Evolutionary conservation across 1,140 invertebrate genomes (phyloP).

Genomic region (Solen grandis): DNA sequence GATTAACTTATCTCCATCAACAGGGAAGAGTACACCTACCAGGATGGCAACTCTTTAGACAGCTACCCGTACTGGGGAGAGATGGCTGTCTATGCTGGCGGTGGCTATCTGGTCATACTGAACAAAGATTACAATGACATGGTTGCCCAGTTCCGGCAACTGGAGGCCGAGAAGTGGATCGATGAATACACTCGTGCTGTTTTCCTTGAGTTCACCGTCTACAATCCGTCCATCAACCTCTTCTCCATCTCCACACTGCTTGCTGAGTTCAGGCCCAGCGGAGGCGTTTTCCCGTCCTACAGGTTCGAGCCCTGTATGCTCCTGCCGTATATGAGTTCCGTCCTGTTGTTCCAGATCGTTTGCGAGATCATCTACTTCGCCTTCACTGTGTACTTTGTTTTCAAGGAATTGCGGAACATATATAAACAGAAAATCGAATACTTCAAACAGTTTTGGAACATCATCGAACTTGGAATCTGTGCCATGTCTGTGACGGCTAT

Average conservation of each 20-base stretch:
- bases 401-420: slow-evolving; percentile 77
- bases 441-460: slow-evolving; percentile 81
- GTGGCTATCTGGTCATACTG: slow-evolving; percentile 83
- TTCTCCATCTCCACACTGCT: slow-evolving; percentile 82
- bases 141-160: slow-evolving; percentile 71
- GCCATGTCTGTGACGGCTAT: slow-evolving; percentile 78
- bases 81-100: slow-evolving; percentile 82
- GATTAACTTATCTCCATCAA: too few species aligned
- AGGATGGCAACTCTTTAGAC: slow-evolving; percentile 76
- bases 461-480: slow-evolving; percentile 81
- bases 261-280: slow-evolving; percentile 82
- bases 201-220: slow-evolving; percentile 84
- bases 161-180: slow-evolving; percentile 82
- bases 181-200: slow-evolving; percentile 83
- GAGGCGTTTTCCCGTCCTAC: slow-evolving; percentile 82
- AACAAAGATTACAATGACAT: slow-evolving; percentile 79
- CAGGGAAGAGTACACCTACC: slow-evolving; percentile 79
- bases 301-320: slow-evolving; percentile 82
- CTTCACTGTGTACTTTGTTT: slow-evolving; percentile 83
- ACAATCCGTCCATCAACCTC: slow-evolving; percentile 83
- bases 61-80: slow-evolving; percentile 82
- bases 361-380: slow-evolving; percentile 74
- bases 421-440: slow-evolving; percentile 73
- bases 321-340: slow-evolving; percentile 73
- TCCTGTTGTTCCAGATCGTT: slow-evolving; percentile 73